Percentiles rank a stretch among this genome's conserved stretches.
Conservation (phyloP, 2,797 vertebrate species). For the Cheirogaleus major region DNA sequence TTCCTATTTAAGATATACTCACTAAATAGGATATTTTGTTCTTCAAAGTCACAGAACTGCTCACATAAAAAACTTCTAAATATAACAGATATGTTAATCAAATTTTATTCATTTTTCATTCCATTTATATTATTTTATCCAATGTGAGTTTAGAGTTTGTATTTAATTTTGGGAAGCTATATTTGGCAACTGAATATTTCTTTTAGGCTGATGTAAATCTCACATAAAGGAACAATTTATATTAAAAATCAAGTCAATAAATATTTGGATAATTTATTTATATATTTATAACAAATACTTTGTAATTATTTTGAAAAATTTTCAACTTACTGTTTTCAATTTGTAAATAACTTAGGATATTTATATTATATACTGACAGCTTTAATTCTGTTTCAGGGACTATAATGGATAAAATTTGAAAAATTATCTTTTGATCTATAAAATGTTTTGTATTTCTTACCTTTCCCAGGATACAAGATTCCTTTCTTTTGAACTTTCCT, state of each 20-base stretch:
- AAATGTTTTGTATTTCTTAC: conserved; percentile 81
- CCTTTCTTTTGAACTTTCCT: conserved; percentile 89
- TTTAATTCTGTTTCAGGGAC: background rate
- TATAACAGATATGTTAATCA: background rate
- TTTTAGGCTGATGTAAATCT: background rate
- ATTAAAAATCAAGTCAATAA: conserved; percentile 24
- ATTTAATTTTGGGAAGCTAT: conserved; percentile 12
- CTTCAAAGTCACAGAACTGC: background rate
- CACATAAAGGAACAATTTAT: background rate
- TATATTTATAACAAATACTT: background rate
- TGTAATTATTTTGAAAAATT: background rate
- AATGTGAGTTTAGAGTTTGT: background rate
- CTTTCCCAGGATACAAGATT: conserved; percentile 87
- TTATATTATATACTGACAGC: background rate
- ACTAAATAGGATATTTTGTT: background rate
- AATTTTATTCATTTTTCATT: background rate
- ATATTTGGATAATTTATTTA: conserved; percentile 17
- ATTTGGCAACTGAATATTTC: background rate
- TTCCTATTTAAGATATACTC: background rate
- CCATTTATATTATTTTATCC: background rate
- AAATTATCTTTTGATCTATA: conserved; percentile 19
- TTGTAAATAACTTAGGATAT: conserved; percentile 18
- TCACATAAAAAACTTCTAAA: background rate
- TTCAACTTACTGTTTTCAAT: conserved; percentile 24
- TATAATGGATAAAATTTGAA: background rate